Base-by-base conservation (phyloP, 2,888 invertebrate species). In the Tetragonula carbonaria region DNA sequence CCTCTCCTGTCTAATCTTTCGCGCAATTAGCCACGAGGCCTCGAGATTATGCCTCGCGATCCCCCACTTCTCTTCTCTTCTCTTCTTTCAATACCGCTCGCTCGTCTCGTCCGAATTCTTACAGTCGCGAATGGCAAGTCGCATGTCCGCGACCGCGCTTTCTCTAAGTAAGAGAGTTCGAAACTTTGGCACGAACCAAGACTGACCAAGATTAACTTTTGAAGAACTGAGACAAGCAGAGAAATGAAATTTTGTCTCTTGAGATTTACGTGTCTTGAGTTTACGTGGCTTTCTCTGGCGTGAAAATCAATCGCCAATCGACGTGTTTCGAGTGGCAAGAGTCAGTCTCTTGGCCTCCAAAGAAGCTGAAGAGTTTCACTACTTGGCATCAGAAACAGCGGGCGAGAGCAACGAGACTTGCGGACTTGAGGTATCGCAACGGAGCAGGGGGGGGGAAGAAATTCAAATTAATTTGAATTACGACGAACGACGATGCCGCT, bases 1-100 rank as follows among this genome's bases (percentile, higher is more conserved):
- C 63, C 83, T 79, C 87, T 82, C 87, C 86, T 80, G 90, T 91
- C 91, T 93, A 93, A 92, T 93, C 93, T 93, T 92, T 91, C 90
- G 86, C 86, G 90, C 91, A 89, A 91, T 92, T 92, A 92, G 88
- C 81, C 80, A 53, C 82, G 67, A 77, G 68, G 57, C 78, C 78
- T 62, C 50, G 53, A 80, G 83, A 86, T 89, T 83, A 81, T 38
- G 51, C 78, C 68, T 50, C 62, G 50, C 33, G 8, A 55, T 62
- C 53, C 33, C 11, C 13, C 45, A 11, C 3, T 8, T 59, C 59
- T 73, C 63, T n/a, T 59, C 59, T 73, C 63, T n/a, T 45, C 45
- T 45, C 45, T 8, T 45, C 21, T 51, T 53, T n/a, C 8, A 23
- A 45, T 59, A 38, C 53, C 50, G 5, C 16, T 18, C 14, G 18